These are phyloP conservation scores for Alligator sinensis DNA, from an alignment of 2,113 vertebrate species.

Conservation along the genomic window DNA sequence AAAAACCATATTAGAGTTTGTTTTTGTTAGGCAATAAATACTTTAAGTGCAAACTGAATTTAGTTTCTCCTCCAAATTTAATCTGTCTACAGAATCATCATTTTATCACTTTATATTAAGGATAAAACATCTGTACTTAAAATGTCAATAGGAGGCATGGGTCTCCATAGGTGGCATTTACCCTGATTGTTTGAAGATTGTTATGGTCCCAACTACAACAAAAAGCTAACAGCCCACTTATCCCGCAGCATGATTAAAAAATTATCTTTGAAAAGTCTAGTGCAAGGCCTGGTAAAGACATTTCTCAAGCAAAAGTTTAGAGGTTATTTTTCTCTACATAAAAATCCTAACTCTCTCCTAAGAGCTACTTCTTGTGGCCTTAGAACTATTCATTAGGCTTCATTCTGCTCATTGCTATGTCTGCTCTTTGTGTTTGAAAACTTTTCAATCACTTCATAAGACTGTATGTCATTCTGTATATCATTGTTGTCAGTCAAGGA, in stretches of 20 bases:
- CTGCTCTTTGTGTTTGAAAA: background rate
- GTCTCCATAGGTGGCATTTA: background rate
- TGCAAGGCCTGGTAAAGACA: background rate
- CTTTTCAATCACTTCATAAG: background rate
- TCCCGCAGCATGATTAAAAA: background rate
- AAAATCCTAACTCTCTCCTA: background rate
- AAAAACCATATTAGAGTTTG: no score
- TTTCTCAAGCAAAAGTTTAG: background rate
- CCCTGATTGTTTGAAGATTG: background rate
- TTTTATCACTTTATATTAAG: background rate
- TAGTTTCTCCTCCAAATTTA: background rate
- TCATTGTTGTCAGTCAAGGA: background rate
- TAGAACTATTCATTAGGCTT: accelerated
- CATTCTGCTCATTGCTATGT: background rate
- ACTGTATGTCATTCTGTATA: background rate
- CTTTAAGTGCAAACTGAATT: background rate
- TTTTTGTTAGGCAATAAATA: background rate
- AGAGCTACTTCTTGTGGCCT: background rate
- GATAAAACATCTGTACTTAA: background rate
- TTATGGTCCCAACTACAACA: background rate
- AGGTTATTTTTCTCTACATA: background rate
- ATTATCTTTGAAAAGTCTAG: background rate
- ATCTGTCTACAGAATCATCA: background rate
- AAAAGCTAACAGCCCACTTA: background rate
- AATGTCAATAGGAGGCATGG: background rate